Conservation (phyloP, 2,797 vertebrate genomes). For the Cossypha polioptera region DNA sequence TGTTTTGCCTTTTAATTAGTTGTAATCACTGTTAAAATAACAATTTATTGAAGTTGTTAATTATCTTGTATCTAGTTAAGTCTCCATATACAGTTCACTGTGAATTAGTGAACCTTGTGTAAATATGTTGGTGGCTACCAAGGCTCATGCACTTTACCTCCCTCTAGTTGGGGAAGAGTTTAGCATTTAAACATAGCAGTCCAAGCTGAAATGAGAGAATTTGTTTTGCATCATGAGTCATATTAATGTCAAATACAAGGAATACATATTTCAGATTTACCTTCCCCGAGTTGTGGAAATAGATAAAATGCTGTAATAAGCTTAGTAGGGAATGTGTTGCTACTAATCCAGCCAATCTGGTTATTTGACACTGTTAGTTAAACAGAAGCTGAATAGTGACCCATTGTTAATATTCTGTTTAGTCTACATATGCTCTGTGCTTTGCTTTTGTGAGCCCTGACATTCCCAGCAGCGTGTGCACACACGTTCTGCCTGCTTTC, state of each 20-base stretch:
- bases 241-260: neutral
- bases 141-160: neutral
- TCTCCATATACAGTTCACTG: neutral
- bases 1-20: neutral
- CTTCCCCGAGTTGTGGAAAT: neutral
- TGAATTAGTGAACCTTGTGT: neutral
- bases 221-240: neutral
- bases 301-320: neutral
- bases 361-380: conserved; percentile 14
- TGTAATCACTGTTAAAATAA: neutral
- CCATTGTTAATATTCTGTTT: conserved; percentile 3
- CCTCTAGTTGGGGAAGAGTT: neutral
- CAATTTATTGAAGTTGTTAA: neutral
- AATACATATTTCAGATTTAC: neutral
- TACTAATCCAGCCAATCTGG: neutral
- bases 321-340: neutral
- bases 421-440: neutral
- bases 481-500: neutral
- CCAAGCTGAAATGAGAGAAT: neutral
- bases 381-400: conserved; percentile 9
- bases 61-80: neutral
- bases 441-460: neutral
- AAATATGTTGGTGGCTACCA: neutral
- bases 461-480: fast-evolving
- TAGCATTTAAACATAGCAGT: neutral